Percentiles rank a stretch among this genome's conserved stretches.
phyloP scores from a whole-genome alignment of 2,888 invertebrate genomes.

The Aspidiotus rigidus region DNA sequence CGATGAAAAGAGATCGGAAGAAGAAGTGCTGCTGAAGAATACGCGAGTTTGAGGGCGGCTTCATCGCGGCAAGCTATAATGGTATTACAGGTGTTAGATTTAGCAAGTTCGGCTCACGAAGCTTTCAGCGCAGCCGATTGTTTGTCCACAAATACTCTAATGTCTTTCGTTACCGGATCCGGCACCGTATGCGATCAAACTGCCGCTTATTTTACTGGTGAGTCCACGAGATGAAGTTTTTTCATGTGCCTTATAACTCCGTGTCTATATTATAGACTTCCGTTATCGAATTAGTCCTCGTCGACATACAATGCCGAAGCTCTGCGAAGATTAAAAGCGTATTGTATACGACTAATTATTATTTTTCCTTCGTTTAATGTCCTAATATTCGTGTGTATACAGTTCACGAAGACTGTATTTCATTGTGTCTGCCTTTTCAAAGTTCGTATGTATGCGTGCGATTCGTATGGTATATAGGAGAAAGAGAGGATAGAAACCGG shows the following conservation, averaged over 20 bases:
- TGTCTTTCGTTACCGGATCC: slow-evolving; percentile 28
- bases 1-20: background rate
- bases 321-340: too few relatives aligned
- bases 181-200: slow-evolving; percentile 21
- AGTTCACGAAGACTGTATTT: background rate
- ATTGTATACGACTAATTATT: background rate
- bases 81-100: slow-evolving; percentile 65
- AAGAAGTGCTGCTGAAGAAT: too few relatives aligned
- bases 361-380: slow-evolving; percentile 1
- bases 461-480: too few relatives aligned
- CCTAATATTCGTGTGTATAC: slow-evolving; percentile 3
- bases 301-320: background rate
- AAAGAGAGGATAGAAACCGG: too few relatives aligned
- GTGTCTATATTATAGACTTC: background rate
- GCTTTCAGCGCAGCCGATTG: slow-evolving; percentile 59
- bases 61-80: slow-evolving; percentile 43
- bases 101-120: slow-evolving; percentile 50
- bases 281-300: slow-evolving; percentile 3
- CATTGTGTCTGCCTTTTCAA: too few relatives aligned
- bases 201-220: slow-evolving; percentile 24
- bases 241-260: too few relatives aligned
- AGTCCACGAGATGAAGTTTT: background rate
- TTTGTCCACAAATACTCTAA: slow-evolving; percentile 20
- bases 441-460: too few relatives aligned
- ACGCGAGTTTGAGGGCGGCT: too few relatives aligned